Conservation (phyloP, 2,113 vertebrate genomes). For the Pluvianellus socialis region DNA sequence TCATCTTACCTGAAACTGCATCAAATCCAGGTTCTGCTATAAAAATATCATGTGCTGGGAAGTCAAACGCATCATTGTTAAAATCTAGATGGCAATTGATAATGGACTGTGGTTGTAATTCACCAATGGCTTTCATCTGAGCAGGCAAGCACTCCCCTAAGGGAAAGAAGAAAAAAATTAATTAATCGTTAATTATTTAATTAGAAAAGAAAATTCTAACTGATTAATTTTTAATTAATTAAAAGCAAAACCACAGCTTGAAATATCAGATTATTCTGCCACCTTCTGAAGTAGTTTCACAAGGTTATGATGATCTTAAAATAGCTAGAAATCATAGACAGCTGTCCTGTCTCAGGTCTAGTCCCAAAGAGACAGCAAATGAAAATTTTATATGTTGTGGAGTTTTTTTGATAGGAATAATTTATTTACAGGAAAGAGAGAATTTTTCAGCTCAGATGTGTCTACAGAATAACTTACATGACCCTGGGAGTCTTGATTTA, state of each 20-base stretch:
- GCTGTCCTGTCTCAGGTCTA: background rate
- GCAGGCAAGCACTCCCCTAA: slow-evolving; percentile 83
- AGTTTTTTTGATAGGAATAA: background rate
- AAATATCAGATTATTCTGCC: background rate
- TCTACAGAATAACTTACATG: background rate
- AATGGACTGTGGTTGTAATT: slow-evolving; percentile 81
- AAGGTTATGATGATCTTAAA: background rate
- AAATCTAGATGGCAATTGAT: slow-evolving; percentile 86
- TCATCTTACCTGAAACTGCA: slow-evolving; percentile 75
- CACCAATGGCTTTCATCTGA: slow-evolving; percentile 79
- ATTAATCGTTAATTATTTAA: background rate
- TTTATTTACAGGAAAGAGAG: background rate
- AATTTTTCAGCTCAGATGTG: background rate
- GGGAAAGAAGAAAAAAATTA: background rate
- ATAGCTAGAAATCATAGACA: background rate
- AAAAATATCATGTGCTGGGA: slow-evolving; percentile 83
- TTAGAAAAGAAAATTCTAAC: background rate
- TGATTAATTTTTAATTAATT: background rate
- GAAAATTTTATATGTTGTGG: background rate
- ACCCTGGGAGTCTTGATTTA: background rate
- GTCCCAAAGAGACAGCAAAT: background rate
- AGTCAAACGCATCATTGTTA: slow-evolving; percentile 76
- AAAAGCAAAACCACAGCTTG: background rate
- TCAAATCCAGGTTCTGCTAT: slow-evolving; percentile 82
- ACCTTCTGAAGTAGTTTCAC: background rate